These are phyloP conservation scores for Calonectris borealis DNA, from an alignment of 2,113 vertebrate genomes.

Conservation along the genomic window DNA sequence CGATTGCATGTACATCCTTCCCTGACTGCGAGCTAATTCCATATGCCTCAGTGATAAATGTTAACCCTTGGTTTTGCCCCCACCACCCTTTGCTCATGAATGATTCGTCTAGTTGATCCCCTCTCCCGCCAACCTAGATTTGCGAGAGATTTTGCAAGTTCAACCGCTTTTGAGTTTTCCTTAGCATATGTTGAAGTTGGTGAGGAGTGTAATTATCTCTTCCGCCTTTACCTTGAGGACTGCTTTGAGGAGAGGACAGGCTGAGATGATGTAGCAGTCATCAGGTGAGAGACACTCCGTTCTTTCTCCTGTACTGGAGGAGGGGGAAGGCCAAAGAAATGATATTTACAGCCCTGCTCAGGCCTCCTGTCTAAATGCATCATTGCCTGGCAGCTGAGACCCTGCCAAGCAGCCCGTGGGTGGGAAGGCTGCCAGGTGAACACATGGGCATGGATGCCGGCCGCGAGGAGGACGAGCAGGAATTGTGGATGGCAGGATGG, in stretches of 20 bases:
- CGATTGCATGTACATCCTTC: neutral
- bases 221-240: neutral
- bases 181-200: neutral
- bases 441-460: neutral
- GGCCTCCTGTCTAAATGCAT: neutral
- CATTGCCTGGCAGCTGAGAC: constrained; percentile 32
- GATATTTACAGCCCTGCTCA: neutral
- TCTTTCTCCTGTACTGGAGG: neutral
- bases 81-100: neutral
- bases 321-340: neutral
- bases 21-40: neutral
- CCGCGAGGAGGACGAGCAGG: neutral
- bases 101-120: neutral
- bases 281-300: neutral
- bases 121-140: neutral
- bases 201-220: neutral
- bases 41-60: fast-evolving
- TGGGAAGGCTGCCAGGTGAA: constrained; percentile 16
- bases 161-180: neutral
- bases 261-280: neutral
- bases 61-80: neutral
- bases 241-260: neutral
- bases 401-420: neutral
- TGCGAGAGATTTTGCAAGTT: neutral
- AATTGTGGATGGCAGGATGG: neutral